Evolutionary conservation across 2,113 vertebrate species (phyloP).

Genomic region (Stigmatopora nigra): DNA sequence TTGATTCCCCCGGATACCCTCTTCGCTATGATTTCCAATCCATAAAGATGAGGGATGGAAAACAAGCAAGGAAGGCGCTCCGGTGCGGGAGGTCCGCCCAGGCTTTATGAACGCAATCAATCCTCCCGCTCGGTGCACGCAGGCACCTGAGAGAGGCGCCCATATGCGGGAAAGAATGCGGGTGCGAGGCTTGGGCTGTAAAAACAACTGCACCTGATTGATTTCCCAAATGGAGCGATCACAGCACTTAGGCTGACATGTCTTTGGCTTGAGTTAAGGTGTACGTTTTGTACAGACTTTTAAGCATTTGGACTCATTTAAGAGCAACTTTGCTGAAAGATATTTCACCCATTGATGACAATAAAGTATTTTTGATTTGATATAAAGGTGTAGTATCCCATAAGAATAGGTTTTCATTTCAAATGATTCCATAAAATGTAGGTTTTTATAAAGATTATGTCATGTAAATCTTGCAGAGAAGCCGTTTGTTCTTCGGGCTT

Average conservation of each 20-base stretch:
- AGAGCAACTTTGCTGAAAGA: no score
- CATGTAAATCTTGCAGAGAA: conserved; percentile 35
- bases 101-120: conserved; percentile 71
- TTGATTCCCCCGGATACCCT: conserved; percentile 50
- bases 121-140: conserved; percentile 45
- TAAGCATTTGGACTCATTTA: no score
- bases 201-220: conserved; percentile 74
- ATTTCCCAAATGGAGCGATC: conserved; percentile 73
- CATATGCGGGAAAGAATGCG: conserved; percentile 50
- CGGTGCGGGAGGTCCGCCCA: conserved; percentile 60
- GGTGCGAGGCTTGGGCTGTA: conserved; percentile 41
- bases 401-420: no score
- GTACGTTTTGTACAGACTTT: conserved; percentile 1
- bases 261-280: conserved; percentile 42
- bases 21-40: conserved; percentile 33
- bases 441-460: not conserved
- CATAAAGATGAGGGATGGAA: conserved; percentile 53
- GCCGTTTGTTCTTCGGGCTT: conserved; percentile 33
- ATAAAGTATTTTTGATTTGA: no score
- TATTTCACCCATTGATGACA: no score
- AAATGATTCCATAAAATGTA: no score
- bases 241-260: conserved; percentile 50
- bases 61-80: conserved; percentile 47
- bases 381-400: no score
- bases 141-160: conserved; percentile 58